A percentile compares a stretch with the other conserved stretches of the same genome.
Evolutionary conservation across 2,797 vertebrate species (phyloP).

Genomic region (Chaunax sp.): DNA sequence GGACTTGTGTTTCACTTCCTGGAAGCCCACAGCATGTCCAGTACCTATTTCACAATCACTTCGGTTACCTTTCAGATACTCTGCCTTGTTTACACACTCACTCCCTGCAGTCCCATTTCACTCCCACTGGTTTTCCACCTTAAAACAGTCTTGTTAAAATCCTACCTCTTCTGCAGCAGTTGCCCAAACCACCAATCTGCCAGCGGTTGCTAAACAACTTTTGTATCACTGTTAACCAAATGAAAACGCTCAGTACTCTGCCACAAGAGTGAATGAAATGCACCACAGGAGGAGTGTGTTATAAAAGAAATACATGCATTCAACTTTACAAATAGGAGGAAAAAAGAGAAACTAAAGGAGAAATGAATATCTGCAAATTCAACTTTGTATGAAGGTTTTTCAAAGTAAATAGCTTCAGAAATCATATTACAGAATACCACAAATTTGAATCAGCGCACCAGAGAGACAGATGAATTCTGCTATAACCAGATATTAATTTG

Average conservation of each 20-base stretch:
- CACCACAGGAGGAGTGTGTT: not conserved
- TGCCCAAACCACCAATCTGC: constrained; percentile 9
- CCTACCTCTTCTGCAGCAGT: not conserved
- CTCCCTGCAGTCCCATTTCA: too few species aligned
- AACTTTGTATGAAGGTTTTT: not conserved
- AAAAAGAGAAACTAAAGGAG: too few species aligned
- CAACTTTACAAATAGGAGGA: not conserved
- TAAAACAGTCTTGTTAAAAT: constrained; percentile 1
- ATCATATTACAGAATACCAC: not conserved
- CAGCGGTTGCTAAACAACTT: constrained; percentile 39
- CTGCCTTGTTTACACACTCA: not conserved
- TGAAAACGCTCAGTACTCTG: not conserved
- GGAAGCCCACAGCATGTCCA: constrained; percentile 19
- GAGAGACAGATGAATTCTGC: not conserved
- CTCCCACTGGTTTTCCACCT: too few species aligned
- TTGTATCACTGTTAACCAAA: constrained; percentile 13
- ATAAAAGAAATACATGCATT: not conserved
- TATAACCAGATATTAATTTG: too few species aligned
- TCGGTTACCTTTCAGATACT: constrained; percentile 30
- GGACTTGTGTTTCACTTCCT: constrained; percentile 53
- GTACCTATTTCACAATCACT: constrained; percentile 48
- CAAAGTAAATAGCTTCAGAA: not conserved
- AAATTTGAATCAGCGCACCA: not conserved
- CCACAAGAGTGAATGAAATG: not conserved
- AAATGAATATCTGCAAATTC: too few species aligned